A percentile compares a stretch with the other conserved stretches of the same genome.
Conservation (phyloP, 2,797 vertebrate genomes). For the Trachops cirrhosus region DNA sequence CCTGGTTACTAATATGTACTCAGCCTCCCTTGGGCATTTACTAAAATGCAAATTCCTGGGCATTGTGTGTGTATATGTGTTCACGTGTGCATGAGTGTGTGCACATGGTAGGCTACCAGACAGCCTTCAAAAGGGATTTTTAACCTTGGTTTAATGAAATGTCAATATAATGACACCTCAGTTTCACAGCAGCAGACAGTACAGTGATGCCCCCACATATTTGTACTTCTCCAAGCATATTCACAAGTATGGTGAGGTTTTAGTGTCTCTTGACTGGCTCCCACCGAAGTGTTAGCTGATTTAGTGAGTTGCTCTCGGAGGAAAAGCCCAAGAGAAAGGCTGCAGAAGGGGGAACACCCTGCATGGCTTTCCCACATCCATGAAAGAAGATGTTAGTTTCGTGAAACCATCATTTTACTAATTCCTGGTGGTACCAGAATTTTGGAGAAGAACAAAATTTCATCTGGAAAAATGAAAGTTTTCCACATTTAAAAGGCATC, state of each 20-base stretch:
- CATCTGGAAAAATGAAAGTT: constrained; percentile 64
- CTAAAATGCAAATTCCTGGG: not conserved
- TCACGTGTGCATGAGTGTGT: too few species aligned
- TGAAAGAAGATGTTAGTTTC: not conserved
- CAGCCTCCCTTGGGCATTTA: not conserved
- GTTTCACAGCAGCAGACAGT: not conserved
- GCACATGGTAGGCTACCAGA: not conserved
- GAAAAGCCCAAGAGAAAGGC: not conserved
- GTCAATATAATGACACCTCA: not conserved
- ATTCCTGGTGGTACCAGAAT: not conserved
- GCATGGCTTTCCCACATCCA: not conserved
- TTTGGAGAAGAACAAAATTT: constrained; percentile 38
- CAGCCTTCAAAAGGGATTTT: not conserved
- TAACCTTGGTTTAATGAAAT: not conserved
- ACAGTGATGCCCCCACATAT: not conserved
- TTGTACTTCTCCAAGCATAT: not conserved
- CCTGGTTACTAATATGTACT: not conserved
- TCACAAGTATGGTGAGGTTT: not conserved
- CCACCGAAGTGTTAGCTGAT: not conserved
- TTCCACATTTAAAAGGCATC: constrained; percentile 78
- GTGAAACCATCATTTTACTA: not conserved
- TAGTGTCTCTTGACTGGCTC: not conserved
- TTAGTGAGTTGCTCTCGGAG: not conserved
- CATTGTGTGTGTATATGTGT: not conserved
- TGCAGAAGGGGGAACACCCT: not conserved